Percentiles rank a stretch among this genome's conserved stretches.
phyloP scores from a whole-genome alignment of 2,797 vertebrate species.

The Propithecus deckenii region DNA sequence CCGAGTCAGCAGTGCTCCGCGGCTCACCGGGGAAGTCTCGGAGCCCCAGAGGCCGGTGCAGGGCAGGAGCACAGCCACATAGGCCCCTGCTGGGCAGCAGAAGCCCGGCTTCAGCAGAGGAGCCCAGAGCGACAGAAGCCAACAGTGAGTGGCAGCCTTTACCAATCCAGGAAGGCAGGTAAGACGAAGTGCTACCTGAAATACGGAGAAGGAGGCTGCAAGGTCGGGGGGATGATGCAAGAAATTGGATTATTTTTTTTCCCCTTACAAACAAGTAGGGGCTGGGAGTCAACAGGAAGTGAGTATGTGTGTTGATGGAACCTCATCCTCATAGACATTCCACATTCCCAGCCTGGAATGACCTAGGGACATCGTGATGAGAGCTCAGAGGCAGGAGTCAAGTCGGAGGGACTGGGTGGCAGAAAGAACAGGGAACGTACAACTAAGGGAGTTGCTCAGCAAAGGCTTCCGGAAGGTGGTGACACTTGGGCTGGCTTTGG shows the following conservation, averaged over 20 bases:
- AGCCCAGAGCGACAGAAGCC: background rate
- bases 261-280: background rate
- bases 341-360: background rate
- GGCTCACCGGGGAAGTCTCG: background rate
- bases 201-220: background rate
- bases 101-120: background rate
- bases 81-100: background rate
- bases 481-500: background rate
- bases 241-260: background rate
- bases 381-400: background rate
- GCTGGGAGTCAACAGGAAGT: background rate
- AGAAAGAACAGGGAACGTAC: background rate
- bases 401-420: background rate
- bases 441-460: background rate
- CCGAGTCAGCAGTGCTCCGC: background rate
- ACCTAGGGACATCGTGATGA: background rate
- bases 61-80: accelerated
- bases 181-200: background rate
- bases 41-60: background rate
- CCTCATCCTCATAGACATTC: too few relatives aligned
- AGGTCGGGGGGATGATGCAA: background rate
- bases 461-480: background rate
- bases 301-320: background rate
- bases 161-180: background rate
- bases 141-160: too few relatives aligned